phyloP scores from a whole-genome alignment of 2,113 vertebrate genomes.

The Aplodontia rufa region DNA sequence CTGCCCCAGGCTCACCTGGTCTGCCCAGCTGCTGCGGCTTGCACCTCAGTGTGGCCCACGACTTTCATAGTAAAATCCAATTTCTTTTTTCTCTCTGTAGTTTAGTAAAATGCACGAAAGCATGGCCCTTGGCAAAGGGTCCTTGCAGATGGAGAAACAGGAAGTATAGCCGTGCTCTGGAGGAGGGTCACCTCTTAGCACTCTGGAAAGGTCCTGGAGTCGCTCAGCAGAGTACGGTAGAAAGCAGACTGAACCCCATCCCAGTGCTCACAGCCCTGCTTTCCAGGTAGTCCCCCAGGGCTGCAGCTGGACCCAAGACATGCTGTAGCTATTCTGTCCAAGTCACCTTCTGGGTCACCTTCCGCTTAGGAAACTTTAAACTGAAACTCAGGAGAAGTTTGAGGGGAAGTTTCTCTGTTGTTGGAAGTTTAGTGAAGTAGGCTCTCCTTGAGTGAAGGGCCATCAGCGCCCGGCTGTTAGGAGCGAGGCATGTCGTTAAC shows the following conservation, averaged over 20 bases:
- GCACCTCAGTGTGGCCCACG: background rate
- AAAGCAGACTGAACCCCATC: background rate
- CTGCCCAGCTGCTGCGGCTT: background rate
- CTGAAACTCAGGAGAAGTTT: background rate
- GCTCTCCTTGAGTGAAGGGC: background rate
- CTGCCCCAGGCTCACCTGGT: background rate
- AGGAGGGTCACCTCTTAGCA: background rate
- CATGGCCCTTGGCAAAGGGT: background rate
- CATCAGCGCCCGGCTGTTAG: no score
- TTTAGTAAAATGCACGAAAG: background rate
- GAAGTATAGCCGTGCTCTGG: background rate
- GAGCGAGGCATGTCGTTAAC: no score
- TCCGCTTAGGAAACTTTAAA: background rate
- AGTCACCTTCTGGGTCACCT: background rate
- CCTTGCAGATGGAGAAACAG: background rate
- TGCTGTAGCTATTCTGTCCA: background rate
- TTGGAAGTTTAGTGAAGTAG: background rate
- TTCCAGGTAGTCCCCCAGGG: background rate
- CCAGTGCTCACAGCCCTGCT: background rate
- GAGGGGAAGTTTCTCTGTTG: background rate
- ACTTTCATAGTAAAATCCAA: background rate
- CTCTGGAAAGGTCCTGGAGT: background rate
- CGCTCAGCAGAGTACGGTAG: background rate
- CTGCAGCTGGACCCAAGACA: background rate
- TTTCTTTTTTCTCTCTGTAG: background rate